Evolutionary conservation across 2,113 vertebrate species (phyloP).

Genomic region (Junco hyemalis): DNA sequence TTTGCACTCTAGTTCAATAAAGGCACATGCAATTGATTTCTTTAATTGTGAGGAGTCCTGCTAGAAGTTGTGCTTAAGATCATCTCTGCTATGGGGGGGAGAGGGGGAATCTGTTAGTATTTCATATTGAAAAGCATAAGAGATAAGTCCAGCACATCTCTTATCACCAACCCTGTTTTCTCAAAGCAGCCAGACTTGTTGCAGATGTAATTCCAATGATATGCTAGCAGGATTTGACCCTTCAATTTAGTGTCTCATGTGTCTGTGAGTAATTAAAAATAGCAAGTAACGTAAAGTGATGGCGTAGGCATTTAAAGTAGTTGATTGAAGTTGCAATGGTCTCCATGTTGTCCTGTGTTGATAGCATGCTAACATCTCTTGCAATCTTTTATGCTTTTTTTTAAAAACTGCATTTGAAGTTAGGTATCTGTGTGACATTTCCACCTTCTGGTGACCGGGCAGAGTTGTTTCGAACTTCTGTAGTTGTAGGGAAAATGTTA

Average conservation of each 20-base stretch:
- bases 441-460: background rate
- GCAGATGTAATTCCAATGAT: background rate
- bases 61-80: background rate
- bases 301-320: background rate
- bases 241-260: background rate
- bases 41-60: background rate
- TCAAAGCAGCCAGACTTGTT: background rate
- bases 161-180: background rate
- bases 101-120: background rate
- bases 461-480: background rate
- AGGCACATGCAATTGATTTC: background rate
- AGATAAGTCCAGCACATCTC: background rate
- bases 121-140: rapidly evolving
- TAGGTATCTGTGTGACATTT: background rate
- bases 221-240: background rate
- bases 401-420: background rate
- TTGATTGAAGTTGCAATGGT: background rate
- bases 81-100: background rate
- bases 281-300: background rate
- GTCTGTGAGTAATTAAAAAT: background rate
- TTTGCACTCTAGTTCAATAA: background rate
- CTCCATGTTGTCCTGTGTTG: background rate
- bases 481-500: background rate
- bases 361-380: background rate
- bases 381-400: background rate